These are phyloP conservation scores for Leptinotarsa lineolata DNA, from an alignment of 1,140 invertebrate genomes.

Conservation along the genomic window DNA sequence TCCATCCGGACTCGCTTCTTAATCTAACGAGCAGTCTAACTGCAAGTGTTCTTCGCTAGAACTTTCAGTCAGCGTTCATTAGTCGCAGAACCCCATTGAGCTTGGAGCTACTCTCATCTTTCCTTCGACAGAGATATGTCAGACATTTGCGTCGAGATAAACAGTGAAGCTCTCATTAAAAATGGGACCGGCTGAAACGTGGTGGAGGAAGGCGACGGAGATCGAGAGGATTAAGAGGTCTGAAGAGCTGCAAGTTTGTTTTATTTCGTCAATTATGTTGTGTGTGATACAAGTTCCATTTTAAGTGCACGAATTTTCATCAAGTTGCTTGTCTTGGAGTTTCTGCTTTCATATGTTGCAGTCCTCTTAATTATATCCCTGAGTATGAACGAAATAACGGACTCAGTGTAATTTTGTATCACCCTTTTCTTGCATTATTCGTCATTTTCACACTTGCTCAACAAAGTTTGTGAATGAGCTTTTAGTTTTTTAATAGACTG, in stretches of 20 bases:
- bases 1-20: not conserved
- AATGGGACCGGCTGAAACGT: not conserved
- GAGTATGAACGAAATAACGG: too few species aligned
- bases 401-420: too few species aligned
- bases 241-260: not conserved
- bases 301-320: too few species aligned
- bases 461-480: too few species aligned
- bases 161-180: conserved; percentile 3
- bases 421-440: too few species aligned
- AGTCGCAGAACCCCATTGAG: not conserved
- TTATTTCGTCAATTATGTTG: not conserved
- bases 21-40: conserved; percentile 18
- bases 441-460: too few species aligned
- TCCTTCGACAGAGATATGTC: not conserved
- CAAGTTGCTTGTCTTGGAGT: too few species aligned
- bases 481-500: too few species aligned
- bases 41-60: conserved; percentile 13
- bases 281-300: not conserved
- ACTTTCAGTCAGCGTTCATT: conserved; percentile 16
- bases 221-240: not conserved
- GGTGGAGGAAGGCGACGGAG: not conserved
- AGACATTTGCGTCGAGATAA: conserved; percentile 10
- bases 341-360: too few species aligned
- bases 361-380: too few species aligned
- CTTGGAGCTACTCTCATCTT: not conserved